A percentile compares a stretch with the other conserved stretches of the same genome.
Conservation (phyloP, 2,113 vertebrate genomes). For the Brachirus orientalis region DNA sequence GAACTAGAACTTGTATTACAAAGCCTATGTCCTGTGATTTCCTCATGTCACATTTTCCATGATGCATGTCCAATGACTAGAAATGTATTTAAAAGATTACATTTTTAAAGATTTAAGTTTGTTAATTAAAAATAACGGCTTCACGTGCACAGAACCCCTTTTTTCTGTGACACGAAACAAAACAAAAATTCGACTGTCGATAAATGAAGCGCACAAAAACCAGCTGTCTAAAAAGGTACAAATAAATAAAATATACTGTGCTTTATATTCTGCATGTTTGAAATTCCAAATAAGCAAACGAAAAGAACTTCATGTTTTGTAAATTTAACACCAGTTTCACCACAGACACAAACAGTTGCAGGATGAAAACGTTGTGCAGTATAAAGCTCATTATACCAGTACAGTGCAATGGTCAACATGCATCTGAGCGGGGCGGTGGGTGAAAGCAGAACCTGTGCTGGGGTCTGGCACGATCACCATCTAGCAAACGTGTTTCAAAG, state of each 20-base stretch:
- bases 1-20: too few relatives aligned
- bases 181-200: too few relatives aligned
- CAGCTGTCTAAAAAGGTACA: not conserved
- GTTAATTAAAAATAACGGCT: too few relatives aligned
- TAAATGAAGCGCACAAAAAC: not conserved
- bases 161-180: too few relatives aligned
- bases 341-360: conserved; percentile 56
- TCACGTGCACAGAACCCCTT: too few relatives aligned
- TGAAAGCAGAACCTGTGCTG: conserved; percentile 60
- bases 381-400: conserved; percentile 43
- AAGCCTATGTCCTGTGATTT: too few relatives aligned
- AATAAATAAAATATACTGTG: not conserved
- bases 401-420: conserved; percentile 66
- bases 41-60: too few relatives aligned
- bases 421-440: conserved; percentile 48
- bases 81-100: too few relatives aligned
- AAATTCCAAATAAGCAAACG: conserved; percentile 8
- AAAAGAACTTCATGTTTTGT: not conserved
- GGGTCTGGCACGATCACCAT: conserved; percentile 58
- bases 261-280: not conserved
- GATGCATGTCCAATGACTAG: too few relatives aligned
- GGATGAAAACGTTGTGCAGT: conserved; percentile 39
- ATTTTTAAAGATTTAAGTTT: too few relatives aligned
- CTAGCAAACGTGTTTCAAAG: conserved; percentile 47
- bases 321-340: conserved; percentile 45